A percentile compares a stretch with the other conserved stretches of the same genome.
Conservation (phyloP, 2,113 vertebrate species). For the Fregetta grallaria region DNA sequence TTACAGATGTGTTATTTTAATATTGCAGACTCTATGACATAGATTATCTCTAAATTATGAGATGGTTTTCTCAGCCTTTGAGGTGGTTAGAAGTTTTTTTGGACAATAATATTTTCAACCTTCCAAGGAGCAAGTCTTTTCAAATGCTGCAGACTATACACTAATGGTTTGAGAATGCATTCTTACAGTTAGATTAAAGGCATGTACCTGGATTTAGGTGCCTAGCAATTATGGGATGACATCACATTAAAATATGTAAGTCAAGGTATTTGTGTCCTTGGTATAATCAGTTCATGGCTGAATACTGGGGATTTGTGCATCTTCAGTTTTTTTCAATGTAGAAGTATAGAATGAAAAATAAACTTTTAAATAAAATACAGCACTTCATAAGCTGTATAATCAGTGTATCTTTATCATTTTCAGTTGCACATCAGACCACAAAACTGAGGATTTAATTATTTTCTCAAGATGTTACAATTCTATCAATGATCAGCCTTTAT, state of each 20-base stretch:
- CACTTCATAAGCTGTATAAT: not conserved
- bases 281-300: not conserved
- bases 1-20: not conserved
- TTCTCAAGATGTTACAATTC: not conserved
- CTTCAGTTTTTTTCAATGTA: not conserved
- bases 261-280: not conserved
- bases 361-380: rapidly evolving
- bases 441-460: not conserved
- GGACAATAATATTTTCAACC: not conserved
- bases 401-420: not conserved
- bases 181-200: not conserved
- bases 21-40: not conserved
- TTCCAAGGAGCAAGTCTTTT: not conserved
- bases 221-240: conserved; percentile 7
- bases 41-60: not conserved
- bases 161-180: not conserved
- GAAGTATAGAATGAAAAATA: not conserved
- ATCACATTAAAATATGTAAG: not conserved
- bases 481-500: not conserved
- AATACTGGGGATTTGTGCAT: not conserved
- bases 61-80: not conserved
- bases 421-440: not conserved
- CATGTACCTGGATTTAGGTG: not conserved
- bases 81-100: not conserved
- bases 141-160: not conserved